A percentile compares a stretch with the other conserved stretches of the same genome.
Conservation (phyloP, 2,888 invertebrate genomes). For the Drosophila paramelanica region DNA sequence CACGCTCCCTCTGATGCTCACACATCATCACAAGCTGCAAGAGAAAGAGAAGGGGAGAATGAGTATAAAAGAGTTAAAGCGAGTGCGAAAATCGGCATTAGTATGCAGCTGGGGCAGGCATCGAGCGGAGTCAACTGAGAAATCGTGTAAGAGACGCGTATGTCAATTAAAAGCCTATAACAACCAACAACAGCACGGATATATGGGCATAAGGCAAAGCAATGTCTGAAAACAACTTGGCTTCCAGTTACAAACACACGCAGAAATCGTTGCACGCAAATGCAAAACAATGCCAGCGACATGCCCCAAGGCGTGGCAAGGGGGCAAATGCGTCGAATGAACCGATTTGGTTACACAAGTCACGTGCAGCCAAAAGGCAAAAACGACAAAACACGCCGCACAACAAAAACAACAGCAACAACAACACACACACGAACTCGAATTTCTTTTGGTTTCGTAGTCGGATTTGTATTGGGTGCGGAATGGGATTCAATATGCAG, state of each 20-base stretch:
- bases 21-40: slow-evolving; percentile 54
- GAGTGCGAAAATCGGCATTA: slow-evolving; percentile 45
- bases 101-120: slow-evolving; percentile 60
- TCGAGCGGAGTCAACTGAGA: slow-evolving; percentile 56
- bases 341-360: slow-evolving; percentile 67
- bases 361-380: slow-evolving; percentile 67
- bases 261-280: slow-evolving; percentile 75
- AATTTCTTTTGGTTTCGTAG: slow-evolving; percentile 10
- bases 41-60: slow-evolving; percentile 10
- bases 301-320: slow-evolving; percentile 13
- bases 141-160: slow-evolving; percentile 74
- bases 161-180: slow-evolving; percentile 80
- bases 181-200: slow-evolving; percentile 24
- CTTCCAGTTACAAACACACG: slow-evolving; percentile 26
- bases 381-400: slow-evolving; percentile 72
- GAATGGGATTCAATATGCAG: slow-evolving; percentile 30
- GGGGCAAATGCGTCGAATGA: slow-evolving; percentile 1
- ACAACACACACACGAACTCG: slow-evolving; percentile 31
- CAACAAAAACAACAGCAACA: slow-evolving; percentile 3
- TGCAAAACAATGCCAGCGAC: slow-evolving; percentile 61
- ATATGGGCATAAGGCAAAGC: slow-evolving; percentile 40
- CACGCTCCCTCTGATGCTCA: slow-evolving; percentile 24
- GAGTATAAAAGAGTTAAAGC: slow-evolving; percentile 6
- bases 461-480: slow-evolving; percentile 7
- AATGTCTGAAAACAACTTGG: slow-evolving; percentile 40